Percentiles rank a stretch among this genome's conserved stretches.
These are phyloP conservation scores for Drosophila histrio DNA, from an alignment of 2,888 invertebrate genomes.

Conservation along the genomic window DNA sequence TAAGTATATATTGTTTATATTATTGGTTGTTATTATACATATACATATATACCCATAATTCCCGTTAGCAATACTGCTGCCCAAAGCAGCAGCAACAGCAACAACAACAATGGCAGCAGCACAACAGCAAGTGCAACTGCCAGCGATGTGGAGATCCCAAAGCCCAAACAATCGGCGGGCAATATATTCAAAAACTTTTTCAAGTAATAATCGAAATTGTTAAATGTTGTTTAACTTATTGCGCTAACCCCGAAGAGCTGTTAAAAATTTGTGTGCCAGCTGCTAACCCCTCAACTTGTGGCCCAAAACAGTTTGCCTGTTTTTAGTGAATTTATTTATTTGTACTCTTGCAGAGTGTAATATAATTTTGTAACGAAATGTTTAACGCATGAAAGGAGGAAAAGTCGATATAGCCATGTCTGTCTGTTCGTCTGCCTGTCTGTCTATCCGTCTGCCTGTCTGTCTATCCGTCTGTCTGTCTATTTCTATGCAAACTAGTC, in stretches of 20 bases:
- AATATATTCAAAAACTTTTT: conserved; percentile 98
- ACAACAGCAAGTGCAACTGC: conserved; percentile 47
- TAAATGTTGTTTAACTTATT: conserved; percentile 23
- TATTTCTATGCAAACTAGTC: too few species aligned
- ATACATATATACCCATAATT: conserved; percentile 20
- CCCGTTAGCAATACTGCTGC: conserved; percentile 59
- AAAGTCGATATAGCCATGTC: too few species aligned
- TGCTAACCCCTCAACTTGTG: conserved; percentile 41
- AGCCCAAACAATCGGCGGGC: conserved; percentile 91
- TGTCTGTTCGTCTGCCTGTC: too few species aligned
- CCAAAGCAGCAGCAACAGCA: conserved; percentile 55
- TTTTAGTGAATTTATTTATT: too few species aligned
- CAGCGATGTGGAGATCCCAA: conserved; percentile 78
- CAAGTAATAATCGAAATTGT: conserved; percentile 88
- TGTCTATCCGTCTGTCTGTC: too few species aligned
- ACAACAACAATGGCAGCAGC: conserved; percentile 61
- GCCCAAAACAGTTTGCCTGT: conserved; percentile 6
- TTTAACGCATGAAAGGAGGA: too few species aligned
- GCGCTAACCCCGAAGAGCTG: conserved; percentile 44
- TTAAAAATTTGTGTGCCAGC: conserved; percentile 19
- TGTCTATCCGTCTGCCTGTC: too few species aligned
- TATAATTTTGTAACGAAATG: too few species aligned
- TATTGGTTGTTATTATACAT: conserved; percentile 21
- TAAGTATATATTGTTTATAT: conserved; percentile 8
- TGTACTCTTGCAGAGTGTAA: too few species aligned